phyloP scores from a whole-genome alignment of 2,888 invertebrate species.

The Coenonympha glycerion region DNA sequence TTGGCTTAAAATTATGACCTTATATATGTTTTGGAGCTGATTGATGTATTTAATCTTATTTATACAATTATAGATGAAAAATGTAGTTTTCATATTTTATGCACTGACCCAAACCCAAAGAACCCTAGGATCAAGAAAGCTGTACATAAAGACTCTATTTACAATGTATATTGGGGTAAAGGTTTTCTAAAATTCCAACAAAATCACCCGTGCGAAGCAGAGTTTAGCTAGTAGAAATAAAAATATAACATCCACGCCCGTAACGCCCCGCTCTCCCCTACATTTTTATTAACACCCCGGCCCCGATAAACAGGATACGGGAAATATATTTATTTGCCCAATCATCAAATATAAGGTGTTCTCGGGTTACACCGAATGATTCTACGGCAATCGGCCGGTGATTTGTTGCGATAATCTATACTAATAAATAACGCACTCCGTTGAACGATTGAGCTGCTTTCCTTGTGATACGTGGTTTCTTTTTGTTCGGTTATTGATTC shows the following conservation, averaged over 20 bases:
- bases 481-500: constrained; percentile 18
- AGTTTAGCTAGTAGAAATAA: too few relatives aligned
- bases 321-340: constrained; percentile 76
- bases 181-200: too few relatives aligned
- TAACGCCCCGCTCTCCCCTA: constrained; percentile 44
- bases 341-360: constrained; percentile 74
- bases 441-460: constrained; percentile 68
- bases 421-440: constrained; percentile 70
- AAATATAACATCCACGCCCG: background rate
- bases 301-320: constrained; percentile 74
- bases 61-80: too few relatives aligned
- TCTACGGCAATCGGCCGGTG: constrained; percentile 61
- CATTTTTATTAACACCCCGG: constrained; percentile 76
- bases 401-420: constrained; percentile 74
- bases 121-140: too few relatives aligned
- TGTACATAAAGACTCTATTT: too few relatives aligned
- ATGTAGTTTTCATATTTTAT: too few relatives aligned
- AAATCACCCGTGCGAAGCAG: too few relatives aligned
- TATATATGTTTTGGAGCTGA: too few relatives aligned
- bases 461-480: constrained; percentile 40
- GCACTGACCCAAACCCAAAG: too few relatives aligned
- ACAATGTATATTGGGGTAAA: too few relatives aligned
- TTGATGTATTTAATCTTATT: too few relatives aligned
- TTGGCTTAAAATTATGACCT: too few relatives aligned
- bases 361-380: constrained; percentile 73